Conservation (phyloP, 2,888 invertebrate species). For the Protodeltote pygarga region DNA sequence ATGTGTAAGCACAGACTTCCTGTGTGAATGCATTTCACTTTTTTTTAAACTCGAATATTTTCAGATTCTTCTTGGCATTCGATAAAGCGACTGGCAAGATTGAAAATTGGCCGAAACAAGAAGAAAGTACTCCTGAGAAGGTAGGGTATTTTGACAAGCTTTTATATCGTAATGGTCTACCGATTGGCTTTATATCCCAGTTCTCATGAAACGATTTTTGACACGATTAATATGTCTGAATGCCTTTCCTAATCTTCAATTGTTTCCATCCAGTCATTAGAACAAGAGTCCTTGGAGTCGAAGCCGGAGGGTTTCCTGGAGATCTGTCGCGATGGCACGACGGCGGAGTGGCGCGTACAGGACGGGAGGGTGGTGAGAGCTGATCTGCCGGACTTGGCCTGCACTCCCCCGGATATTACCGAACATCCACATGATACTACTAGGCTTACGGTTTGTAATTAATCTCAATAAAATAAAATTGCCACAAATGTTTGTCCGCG, state of each 20-base stretch:
- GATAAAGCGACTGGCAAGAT: constrained; percentile 89
- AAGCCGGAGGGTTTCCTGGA: constrained; percentile 82
- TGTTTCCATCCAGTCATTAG: constrained; percentile 58
- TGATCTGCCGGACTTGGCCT: constrained; percentile 87
- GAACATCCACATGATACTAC: constrained; percentile 54
- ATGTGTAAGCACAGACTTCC: no score
- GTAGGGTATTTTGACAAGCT: constrained; percentile 51
- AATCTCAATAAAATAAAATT: no score
- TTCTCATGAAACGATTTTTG: no score
- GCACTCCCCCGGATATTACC: constrained; percentile 87
- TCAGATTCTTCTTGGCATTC: constrained; percentile 93
- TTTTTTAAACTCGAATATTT: no score
- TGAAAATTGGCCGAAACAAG: constrained; percentile 82
- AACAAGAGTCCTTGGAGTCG: constrained; percentile 56
- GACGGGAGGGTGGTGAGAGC: constrained; percentile 84
- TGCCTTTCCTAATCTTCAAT: background rate
- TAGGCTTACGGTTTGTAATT: constrained; percentile 64
- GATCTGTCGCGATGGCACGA: constrained; percentile 87
- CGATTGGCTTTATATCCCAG: no score
- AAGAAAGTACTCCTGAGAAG: constrained; percentile 76
- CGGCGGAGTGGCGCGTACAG: constrained; percentile 87
- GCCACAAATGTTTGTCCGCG: no score
- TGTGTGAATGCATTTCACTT: background rate
- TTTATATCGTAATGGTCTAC: no score
- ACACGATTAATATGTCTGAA: background rate